phyloP scores from a whole-genome alignment of 2,888 invertebrate species.

The Caradrina kadenii region DNA sequence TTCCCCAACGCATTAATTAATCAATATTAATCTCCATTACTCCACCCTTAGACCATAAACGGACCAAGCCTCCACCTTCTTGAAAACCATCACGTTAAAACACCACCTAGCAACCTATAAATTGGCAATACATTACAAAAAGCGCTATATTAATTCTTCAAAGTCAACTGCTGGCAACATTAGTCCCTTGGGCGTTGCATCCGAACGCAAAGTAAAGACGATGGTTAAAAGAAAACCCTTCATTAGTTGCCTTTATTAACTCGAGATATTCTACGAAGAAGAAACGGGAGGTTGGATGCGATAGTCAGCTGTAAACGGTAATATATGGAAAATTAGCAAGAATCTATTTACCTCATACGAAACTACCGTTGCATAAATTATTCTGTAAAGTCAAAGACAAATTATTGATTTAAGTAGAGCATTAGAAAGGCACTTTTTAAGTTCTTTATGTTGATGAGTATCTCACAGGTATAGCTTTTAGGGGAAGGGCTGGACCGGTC shows the following conservation, averaged over 20 bases:
- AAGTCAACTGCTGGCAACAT: constrained; percentile 55
- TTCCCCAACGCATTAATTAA: constrained; percentile 20
- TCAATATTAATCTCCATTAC: constrained; percentile 38
- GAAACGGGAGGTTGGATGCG: constrained; percentile 41
- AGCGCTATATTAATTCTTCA: constrained; percentile 52
- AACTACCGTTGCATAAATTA: too few species aligned
- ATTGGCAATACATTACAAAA: constrained; percentile 52
- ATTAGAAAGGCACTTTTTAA: too few species aligned
- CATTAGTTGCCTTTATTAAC: constrained; percentile 78
- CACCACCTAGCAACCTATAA: constrained; percentile 30
- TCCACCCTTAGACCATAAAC: not conserved
- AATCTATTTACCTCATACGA: too few species aligned
- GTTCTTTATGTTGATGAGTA: too few species aligned
- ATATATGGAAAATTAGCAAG: too few species aligned
- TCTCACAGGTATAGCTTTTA: too few species aligned
- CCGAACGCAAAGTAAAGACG: constrained; percentile 54
- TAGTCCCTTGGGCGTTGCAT: constrained; percentile 60
- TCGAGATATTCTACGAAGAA: constrained; percentile 66
- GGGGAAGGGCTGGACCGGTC: too few species aligned
- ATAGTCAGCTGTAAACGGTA: constrained; percentile 14
- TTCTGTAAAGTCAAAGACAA: too few species aligned
- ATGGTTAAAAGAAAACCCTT: constrained; percentile 73
- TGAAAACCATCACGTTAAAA: constrained; percentile 30
- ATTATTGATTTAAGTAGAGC: too few species aligned
- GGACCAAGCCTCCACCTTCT: not conserved